phyloP scores from a whole-genome alignment of 2,113 vertebrate species.

The Macquaria ambigua region DNA sequence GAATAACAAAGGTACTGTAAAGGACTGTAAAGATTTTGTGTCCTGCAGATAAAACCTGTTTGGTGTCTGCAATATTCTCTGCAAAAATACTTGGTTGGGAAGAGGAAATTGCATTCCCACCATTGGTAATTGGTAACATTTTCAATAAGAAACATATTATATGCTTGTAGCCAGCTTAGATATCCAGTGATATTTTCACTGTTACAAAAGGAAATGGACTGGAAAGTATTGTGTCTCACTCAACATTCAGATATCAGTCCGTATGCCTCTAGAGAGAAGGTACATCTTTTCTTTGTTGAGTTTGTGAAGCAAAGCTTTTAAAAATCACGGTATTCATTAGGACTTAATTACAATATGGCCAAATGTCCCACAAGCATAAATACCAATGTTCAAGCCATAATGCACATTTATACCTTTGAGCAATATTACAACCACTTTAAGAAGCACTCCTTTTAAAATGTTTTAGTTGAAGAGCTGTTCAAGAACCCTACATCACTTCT shows the following conservation, averaged over 20 bases:
- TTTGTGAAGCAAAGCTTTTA: background rate
- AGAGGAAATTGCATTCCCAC: background rate
- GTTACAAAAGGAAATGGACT: too few species aligned
- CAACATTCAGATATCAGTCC: background rate
- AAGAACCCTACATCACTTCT: background rate
- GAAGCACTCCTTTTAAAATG: background rate
- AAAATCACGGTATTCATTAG: background rate
- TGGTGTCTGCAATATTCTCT: background rate
- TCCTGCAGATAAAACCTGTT: background rate
- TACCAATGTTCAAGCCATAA: background rate
- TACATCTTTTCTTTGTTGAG: constrained; percentile 9
- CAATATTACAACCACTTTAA: background rate
- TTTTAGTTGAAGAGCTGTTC: constrained; percentile 2
- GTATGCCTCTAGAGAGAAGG: background rate
- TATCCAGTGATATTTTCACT: too few species aligned
- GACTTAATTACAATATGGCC: background rate
- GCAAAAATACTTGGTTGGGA: background rate
- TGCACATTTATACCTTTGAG: constrained; percentile 3
- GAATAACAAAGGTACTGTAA: background rate
- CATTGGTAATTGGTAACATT: constrained; percentile 8
- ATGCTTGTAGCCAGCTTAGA: background rate
- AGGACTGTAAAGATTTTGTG: constrained; percentile 10
- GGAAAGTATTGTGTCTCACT: too few species aligned
- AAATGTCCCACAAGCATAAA: background rate
- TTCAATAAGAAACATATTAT: constrained; percentile 1